Conservation (phyloP, 2,888 invertebrate genomes). For the Alentia gelatinosa region DNA sequence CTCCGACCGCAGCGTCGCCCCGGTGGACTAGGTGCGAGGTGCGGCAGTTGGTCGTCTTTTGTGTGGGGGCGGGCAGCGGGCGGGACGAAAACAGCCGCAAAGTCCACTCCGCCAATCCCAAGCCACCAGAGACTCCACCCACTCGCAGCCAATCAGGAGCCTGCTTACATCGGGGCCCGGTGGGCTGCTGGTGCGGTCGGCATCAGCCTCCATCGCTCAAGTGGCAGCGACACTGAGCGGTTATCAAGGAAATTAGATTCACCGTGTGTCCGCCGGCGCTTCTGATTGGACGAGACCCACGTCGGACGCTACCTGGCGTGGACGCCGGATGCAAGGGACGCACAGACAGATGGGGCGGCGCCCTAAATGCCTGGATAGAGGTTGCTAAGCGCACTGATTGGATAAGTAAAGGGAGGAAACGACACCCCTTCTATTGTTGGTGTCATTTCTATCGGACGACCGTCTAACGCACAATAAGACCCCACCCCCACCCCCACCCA, state of each 20-base stretch:
- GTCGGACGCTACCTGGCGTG: not conserved
- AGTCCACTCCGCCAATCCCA: not conserved
- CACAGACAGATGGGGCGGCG: not conserved
- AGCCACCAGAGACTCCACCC: not conserved
- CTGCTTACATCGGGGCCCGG: not conserved
- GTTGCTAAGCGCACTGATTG: too few relatives aligned
- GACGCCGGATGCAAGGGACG: not conserved
- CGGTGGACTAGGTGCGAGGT: not conserved
- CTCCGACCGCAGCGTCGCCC: too few relatives aligned
- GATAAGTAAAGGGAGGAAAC: too few relatives aligned
- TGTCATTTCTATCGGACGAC: not conserved
- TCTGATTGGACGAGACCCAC: not conserved
- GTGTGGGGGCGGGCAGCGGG: not conserved
- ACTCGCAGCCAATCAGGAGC: not conserved
- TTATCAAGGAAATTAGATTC: slow-evolving; percentile 24
- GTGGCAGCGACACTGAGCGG: slow-evolving; percentile 9
- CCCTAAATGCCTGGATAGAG: too few relatives aligned
- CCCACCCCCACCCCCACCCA: too few relatives aligned
- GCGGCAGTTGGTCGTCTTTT: not conserved
- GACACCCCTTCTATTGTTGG: too few relatives aligned
- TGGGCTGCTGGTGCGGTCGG: not conserved
- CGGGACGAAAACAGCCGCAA: not conserved
- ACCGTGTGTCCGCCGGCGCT: not conserved
- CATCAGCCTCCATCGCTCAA: slow-evolving; percentile 7
- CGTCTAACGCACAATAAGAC: too few relatives aligned